Base-by-base conservation (phyloP, 2,113 vertebrate species). In the Manacus vitellinus region DNA sequence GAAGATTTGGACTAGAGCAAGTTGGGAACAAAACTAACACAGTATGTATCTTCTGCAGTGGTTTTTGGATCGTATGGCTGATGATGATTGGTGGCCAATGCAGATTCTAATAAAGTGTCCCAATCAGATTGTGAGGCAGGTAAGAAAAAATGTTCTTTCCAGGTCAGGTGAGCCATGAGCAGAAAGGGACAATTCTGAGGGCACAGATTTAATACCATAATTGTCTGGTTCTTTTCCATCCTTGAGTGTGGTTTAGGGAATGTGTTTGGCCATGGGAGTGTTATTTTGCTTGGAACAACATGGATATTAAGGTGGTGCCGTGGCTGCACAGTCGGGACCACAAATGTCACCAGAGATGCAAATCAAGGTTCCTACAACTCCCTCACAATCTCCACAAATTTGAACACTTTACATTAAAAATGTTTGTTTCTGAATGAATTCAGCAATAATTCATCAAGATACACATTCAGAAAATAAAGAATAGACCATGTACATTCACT, bases 31-130 rank as follows among this genome's bases (percentile, higher is more conserved):
- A 86, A 92, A 84, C 70, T 93, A 97, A 96, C 83, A 41, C 72
- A 94, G 74, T 93, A 76, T 97, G 9, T 89, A 84, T 96, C 95
- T 95, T 91, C 82, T 97, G 92, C 97, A 99, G 99, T 99, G 99
- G 99, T 99, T 99, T 98, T 98, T 99, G 98, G 99, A 99, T 92
- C 99, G 99, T 46, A 99, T 99, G 99, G 99, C 99, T 84, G 99
- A 99, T 93, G 99, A 99, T 97, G 99, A 99, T 98, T 99, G 99
- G 99, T 99, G 99, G 99, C 99, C 99, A 63, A 99, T 99, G 99
- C 99, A 99, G 98, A 99, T 99, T 97, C 98, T 99, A 94, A 99
- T 99, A 91, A 99, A 99, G 96, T 99, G 99, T 80, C 99, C 99
- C 95, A 99, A 99, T 98, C 99, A 99, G 98, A 99, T 99, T 80